Evolutionary conservation across 2,888 invertebrate species (phyloP).

Genomic region (Enoplolaimus lenunculus): DNA sequence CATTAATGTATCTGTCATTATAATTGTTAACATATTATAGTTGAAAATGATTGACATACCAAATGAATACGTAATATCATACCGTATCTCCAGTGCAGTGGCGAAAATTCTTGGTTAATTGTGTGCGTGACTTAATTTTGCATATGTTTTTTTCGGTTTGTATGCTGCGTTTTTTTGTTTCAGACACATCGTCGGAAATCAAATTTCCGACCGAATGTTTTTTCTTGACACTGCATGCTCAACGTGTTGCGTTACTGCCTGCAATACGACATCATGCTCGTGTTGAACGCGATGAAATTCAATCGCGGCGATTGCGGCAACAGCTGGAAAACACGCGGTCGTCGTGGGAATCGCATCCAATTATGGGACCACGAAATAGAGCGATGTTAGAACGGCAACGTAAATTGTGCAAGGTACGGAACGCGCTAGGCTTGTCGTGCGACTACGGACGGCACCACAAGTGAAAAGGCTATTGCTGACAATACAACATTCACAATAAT

Average conservation of each 20-base stretch:
- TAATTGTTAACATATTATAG: too few relatives aligned
- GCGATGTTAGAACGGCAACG: not conserved
- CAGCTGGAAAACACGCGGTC: constrained; percentile 8
- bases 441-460: too few relatives aligned
- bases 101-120: too few relatives aligned
- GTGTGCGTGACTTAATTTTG: too few relatives aligned
- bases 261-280: constrained; percentile 60
- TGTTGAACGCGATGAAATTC: constrained; percentile 25
- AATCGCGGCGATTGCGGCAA: not conserved
- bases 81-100: too few relatives aligned
- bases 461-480: too few relatives aligned
- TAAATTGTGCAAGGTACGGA: not conserved
- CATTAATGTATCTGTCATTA: too few relatives aligned
- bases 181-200: not conserved
- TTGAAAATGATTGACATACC: too few relatives aligned
- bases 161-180: constrained; percentile 23
- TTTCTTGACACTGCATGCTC: constrained; percentile 84
- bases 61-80: too few relatives aligned
- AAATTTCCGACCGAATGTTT: constrained; percentile 84
- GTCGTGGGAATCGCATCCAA: not conserved
- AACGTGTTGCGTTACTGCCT: constrained; percentile 77
- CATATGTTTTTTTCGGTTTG: too few relatives aligned
- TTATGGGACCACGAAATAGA: constrained; percentile 14
- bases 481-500: too few relatives aligned
- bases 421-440: too few relatives aligned